phyloP scores from a whole-genome alignment of 2,888 invertebrate species.

The Macrosoma leucophasiata region DNA sequence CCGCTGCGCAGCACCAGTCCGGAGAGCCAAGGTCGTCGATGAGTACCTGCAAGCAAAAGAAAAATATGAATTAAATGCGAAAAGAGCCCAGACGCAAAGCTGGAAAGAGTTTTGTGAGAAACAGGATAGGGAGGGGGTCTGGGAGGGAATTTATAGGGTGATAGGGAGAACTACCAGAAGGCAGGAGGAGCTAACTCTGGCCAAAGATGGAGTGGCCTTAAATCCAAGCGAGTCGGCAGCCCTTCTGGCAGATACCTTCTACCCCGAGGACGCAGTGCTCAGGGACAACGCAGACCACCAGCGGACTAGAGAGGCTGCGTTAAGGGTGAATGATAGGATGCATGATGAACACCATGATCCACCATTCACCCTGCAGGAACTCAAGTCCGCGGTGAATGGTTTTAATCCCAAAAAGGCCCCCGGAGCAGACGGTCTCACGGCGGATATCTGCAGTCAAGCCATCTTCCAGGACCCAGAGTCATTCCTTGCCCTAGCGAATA shows the following conservation, averaged over 20 bases:
- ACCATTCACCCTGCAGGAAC: too few relatives aligned
- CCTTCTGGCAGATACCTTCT: conserved; percentile 7
- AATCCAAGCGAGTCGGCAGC: conserved; percentile 3
- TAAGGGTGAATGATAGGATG: too few relatives aligned
- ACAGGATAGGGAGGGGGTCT: conserved; percentile 11
- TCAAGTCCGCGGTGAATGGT: too few relatives aligned
- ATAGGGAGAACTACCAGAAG: conserved; percentile 4
- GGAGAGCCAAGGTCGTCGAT: neutral
- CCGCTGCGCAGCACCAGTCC: neutral
- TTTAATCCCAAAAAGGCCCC: too few relatives aligned
- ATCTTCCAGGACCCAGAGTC: too few relatives aligned
- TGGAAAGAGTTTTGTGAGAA: neutral
- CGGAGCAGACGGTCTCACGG: too few relatives aligned
- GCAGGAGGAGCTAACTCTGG: conserved; percentile 2
- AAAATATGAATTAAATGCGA: neutral
- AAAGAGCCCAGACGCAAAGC: too few relatives aligned
- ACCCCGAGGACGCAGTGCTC: conserved; percentile 9
- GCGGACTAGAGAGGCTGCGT: too few relatives aligned
- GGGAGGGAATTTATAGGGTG: conserved; percentile 12
- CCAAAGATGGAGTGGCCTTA: conserved; percentile 1
- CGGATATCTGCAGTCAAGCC: too few relatives aligned
- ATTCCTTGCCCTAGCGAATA: too few relatives aligned
- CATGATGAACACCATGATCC: too few relatives aligned
- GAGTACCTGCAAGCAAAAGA: neutral
- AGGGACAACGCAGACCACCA: too few relatives aligned